These are phyloP conservation scores for Pontoporia blainvillei DNA, from an alignment of 2,113 vertebrate genomes.

Conservation along the genomic window DNA sequence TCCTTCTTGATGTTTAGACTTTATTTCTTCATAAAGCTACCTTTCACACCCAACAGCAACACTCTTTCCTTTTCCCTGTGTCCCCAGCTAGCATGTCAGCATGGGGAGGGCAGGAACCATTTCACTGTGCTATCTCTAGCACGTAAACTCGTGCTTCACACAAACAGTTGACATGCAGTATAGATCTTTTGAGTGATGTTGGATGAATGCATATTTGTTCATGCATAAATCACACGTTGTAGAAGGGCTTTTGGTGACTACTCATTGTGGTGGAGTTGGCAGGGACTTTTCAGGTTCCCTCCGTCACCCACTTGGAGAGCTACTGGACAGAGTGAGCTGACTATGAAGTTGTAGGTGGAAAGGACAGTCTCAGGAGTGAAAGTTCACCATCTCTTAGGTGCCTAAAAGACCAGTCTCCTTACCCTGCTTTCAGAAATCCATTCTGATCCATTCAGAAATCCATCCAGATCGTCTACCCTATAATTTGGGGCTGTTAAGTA, in stretches of 20 bases:
- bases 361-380: neutral
- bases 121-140: neutral
- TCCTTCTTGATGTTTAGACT: neutral
- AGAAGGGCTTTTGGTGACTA: neutral
- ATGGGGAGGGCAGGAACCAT: neutral
- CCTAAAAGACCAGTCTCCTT: neutral
- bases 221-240: neutral
- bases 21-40: neutral
- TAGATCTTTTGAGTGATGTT: neutral
- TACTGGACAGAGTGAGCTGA: neutral
- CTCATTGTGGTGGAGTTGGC: neutral
- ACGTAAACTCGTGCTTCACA: accelerated
- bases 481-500: neutral
- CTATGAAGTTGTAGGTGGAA: neutral
- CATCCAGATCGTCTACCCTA: neutral
- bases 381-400: neutral
- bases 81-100: neutral
- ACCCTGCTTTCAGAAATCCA: neutral
- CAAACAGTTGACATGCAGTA: too few relatives aligned
- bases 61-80: neutral
- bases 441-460: neutral
- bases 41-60: neutral
- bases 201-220: neutral
- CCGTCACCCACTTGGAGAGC: neutral
- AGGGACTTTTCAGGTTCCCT: neutral